These are phyloP conservation scores for Nomada ruficornis DNA, from an alignment of 2,888 invertebrate genomes.

Conservation along the genomic window DNA sequence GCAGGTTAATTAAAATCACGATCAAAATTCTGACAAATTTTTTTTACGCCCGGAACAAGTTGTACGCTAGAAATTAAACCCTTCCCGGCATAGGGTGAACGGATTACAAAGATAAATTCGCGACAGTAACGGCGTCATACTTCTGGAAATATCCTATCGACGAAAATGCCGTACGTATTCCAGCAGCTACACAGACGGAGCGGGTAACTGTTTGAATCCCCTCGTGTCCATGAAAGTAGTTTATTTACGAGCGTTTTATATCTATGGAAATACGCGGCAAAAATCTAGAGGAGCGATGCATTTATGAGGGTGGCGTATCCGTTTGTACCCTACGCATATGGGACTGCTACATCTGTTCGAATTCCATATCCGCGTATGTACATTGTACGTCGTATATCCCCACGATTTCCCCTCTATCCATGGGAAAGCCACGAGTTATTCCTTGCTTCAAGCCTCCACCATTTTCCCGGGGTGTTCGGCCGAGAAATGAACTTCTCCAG, in stretches of 20 bases:
- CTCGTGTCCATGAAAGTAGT: constrained; percentile 20
- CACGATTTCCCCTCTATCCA: neutral
- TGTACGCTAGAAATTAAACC: neutral
- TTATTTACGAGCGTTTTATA: constrained; percentile 43
- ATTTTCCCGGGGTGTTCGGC: neutral
- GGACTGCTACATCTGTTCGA: constrained; percentile 34
- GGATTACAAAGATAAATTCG: constrained; percentile 18
- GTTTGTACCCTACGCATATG: constrained; percentile 1
- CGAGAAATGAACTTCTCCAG: neutral
- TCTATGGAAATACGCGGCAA: constrained; percentile 34
- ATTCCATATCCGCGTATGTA: constrained; percentile 21
- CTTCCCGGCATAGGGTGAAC: neutral
- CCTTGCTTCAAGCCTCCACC: neutral
- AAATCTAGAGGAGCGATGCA: constrained; percentile 29
- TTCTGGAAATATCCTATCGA: constrained; percentile 19
- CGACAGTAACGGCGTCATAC: neutral
- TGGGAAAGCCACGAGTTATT: neutral
- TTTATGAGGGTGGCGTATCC: constrained; percentile 29
- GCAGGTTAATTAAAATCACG: neutral
- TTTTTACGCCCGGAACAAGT: neutral
- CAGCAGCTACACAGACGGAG: too few relatives aligned
- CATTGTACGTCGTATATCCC: neutral
- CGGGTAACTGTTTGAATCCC: constrained; percentile 13
- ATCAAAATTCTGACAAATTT: constrained; percentile 3
- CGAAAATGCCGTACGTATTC: constrained; percentile 20